Evolutionary conservation across 2,888 invertebrate genomes (phyloP), one percentile per base, ranked within the genome.

Genomic region (Eilema sororculum): DNA sequence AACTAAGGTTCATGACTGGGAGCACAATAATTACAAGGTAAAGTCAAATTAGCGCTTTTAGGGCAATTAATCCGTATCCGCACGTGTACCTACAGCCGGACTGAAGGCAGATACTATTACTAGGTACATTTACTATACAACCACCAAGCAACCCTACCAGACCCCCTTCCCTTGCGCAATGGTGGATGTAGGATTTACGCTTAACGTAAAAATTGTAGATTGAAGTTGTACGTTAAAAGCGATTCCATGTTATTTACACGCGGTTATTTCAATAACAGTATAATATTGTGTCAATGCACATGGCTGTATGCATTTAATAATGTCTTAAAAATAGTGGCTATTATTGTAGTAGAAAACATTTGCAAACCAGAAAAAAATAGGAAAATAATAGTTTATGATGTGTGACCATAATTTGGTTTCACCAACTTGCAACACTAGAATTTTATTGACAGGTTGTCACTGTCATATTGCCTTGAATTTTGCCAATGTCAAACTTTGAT

Each of bases 141-240:
- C 46, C 41, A 2, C 12, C 16, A 37, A 37, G 12, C 16, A 37
- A n/a, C n/a, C 41, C 13, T 16, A 41, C 41, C 5, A 13, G 20
- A 46, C 46, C 46, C 20, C 46, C 16, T 20, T 20, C 6, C 6
- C 46, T 0, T 6, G 10, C 37, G 52, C 52, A 52, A 3, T 4
- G 20, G 5, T 20, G n/a, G 52, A n/a, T n/a, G n/a, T n/a, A 52
- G 2, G 20, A 52, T 52, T 52, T 52, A 9, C 6, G n/a, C 46
- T 52, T 9, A 52, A 8, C n/a, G 52, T 52, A 52, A 52, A 52
- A 52, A n/a, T n/a, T 52, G 20, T n/a, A 52, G 12, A 37, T n/a
- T 52, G 52, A 46, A 52, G n/a, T 52, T 52, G 52, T 52, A n/a
- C n/a, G 9, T 52, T 52, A n/a, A 52, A n/a, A 52, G n/a, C n/a